phyloP scores from a whole-genome alignment of 2,888 invertebrate genomes.

The Creontiades dilutus region DNA sequence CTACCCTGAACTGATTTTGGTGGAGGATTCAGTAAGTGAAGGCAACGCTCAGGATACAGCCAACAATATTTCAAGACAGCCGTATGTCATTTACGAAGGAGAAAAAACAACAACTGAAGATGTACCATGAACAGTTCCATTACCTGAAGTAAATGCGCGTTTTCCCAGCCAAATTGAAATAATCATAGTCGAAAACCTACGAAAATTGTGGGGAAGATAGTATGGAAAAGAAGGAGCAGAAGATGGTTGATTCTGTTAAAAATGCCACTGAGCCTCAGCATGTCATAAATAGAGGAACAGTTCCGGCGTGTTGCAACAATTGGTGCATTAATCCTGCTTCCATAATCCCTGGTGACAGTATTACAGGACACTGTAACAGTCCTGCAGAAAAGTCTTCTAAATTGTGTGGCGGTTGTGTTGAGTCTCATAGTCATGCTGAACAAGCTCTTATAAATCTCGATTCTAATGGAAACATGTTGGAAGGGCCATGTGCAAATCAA shows the following conservation, averaged over 20 bases:
- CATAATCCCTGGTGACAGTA: neutral
- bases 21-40: conserved; percentile 4
- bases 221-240: neutral
- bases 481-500: neutral
- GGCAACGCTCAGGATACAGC: neutral
- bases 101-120: too few relatives aligned
- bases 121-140: too few relatives aligned
- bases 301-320: conserved; percentile 38
- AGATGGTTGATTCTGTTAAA: neutral
- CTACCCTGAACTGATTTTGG: neutral
- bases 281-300: neutral
- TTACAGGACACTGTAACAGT: conserved; percentile 41
- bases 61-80: neutral
- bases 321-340: conserved; percentile 42
- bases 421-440: neutral
- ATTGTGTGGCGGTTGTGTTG: conserved; percentile 28
- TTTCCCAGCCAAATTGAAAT: too few relatives aligned
- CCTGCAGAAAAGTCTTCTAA: conserved; percentile 31
- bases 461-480: conserved; percentile 41
- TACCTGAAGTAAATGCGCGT: too few relatives aligned
- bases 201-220: too few relatives aligned
- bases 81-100: neutral
- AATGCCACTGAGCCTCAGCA: neutral
- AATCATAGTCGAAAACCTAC: too few relatives aligned
- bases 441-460: conserved; percentile 36